A percentile compares a stretch with the other conserved stretches of the same genome.
phyloP scores from a whole-genome alignment of 2,888 invertebrate species.

The Alviniconcha strummeri region DNA sequence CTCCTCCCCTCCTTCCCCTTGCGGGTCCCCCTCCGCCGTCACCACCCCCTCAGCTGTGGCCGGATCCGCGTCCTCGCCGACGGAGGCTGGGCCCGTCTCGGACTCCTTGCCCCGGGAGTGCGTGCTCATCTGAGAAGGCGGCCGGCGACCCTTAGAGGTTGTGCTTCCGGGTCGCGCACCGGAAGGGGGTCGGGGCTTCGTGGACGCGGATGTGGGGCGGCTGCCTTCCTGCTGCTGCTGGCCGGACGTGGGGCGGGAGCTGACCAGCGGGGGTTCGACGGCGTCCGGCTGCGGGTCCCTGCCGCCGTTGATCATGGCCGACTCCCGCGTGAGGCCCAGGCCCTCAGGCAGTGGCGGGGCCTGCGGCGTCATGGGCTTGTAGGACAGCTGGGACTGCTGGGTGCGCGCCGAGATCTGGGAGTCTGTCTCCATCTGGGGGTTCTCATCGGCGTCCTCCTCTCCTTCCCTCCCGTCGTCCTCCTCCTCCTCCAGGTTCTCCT shows the following conservation, averaged over 20 bases:
- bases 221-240: constrained; percentile 12
- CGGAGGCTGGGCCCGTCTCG: not conserved
- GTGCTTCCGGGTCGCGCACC: not conserved
- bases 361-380: constrained; percentile 68
- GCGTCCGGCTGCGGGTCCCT: constrained; percentile 31
- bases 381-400: constrained; percentile 66
- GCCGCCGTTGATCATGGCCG: constrained; percentile 44
- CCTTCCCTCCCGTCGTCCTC: constrained; percentile 46
- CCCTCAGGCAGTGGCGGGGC: constrained; percentile 68
- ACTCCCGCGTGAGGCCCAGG: constrained; percentile 54
- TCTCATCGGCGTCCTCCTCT: constrained; percentile 30
- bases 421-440: constrained; percentile 23
- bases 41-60: constrained; percentile 38
- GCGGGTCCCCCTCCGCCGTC: constrained; percentile 38
- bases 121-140: not conserved
- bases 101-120: constrained; percentile 8
- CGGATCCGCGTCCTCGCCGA: not conserved
- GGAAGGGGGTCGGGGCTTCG: not conserved
- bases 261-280: constrained; percentile 26
- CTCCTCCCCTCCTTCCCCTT: not conserved
- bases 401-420: constrained; percentile 37
- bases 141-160: not conserved
- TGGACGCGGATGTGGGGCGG: constrained; percentile 6
- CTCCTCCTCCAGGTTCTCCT: constrained; percentile 47
- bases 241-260: constrained; percentile 22